These are phyloP conservation scores for Esox lucius DNA, from an alignment of 2,797 vertebrate species.

Conservation along the genomic window DNA sequence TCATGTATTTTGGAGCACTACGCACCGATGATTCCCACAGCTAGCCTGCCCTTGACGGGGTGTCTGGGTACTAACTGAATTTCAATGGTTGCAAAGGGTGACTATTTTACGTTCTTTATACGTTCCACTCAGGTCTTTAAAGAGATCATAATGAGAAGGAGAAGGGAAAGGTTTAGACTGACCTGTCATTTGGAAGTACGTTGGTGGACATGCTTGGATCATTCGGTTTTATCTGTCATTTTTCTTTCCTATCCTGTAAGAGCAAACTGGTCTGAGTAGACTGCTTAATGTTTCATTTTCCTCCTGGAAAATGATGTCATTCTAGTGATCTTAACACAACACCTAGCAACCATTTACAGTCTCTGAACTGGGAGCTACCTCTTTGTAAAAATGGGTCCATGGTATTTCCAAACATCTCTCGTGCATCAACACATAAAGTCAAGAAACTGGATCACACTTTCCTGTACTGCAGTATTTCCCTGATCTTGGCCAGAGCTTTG, in stretches of 20 bases:
- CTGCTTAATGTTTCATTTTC: constrained; percentile 10
- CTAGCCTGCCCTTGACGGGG: constrained; percentile 46
- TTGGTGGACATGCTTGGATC: constrained; percentile 52
- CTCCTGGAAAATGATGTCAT: constrained; percentile 22
- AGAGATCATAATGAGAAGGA: constrained; percentile 63
- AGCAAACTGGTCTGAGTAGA: constrained; percentile 31
- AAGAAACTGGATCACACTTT: neutral
- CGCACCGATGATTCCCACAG: constrained; percentile 26
- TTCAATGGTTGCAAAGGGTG: constrained; percentile 36
- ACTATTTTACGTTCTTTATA: constrained; percentile 29
- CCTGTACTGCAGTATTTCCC: neutral
- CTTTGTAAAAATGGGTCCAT: neutral
- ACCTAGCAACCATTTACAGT: neutral
- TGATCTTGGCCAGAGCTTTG: neutral
- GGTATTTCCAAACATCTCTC: neutral
- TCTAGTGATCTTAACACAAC: neutral
- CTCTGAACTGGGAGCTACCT: neutral
- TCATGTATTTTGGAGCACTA: constrained; percentile 28
- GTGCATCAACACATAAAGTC: neutral
- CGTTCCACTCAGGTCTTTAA: constrained; percentile 58
- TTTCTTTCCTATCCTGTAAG: constrained; percentile 39
- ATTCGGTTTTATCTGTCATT: constrained; percentile 47
- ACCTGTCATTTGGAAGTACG: constrained; percentile 51
- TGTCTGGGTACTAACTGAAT: constrained; percentile 50
- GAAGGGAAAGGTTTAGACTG: constrained; percentile 49